Conservation (phyloP, 2,888 invertebrate species). For the Ennomos erosarius region DNA sequence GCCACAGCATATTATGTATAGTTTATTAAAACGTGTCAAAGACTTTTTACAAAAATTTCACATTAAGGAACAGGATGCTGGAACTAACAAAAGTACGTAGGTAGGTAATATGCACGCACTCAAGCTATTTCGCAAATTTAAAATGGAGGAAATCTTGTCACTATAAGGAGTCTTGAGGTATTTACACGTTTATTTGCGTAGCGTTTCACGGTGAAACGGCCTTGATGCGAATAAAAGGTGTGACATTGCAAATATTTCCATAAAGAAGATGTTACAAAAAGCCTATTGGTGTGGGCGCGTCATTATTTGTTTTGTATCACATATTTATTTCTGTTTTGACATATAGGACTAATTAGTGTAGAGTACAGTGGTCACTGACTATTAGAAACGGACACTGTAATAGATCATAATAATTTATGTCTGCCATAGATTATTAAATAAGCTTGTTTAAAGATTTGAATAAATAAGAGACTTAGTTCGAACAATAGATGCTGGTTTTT, state of each 20-base stretch:
- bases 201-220: constrained; percentile 33
- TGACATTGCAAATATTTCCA: constrained; percentile 51
- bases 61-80: too few species aligned
- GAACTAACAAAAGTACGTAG: too few species aligned
- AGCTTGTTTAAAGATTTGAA: neutral
- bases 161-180: constrained; percentile 9
- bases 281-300: constrained; percentile 46
- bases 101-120: too few species aligned
- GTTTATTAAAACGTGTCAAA: too few species aligned
- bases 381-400: constrained; percentile 8
- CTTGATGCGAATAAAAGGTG: constrained; percentile 50
- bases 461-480: too few species aligned
- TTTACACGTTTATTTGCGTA: constrained; percentile 33
- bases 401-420: constrained; percentile 34
- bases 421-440: constrained; percentile 3
- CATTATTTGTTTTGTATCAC: constrained; percentile 39
- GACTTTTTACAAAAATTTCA: too few species aligned
- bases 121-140: neutral
- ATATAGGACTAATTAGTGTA: constrained; percentile 48
- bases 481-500: too few species aligned
- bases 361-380: constrained; percentile 29
- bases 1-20: too few species aligned
- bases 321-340: constrained; percentile 43
- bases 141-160: constrained; percentile 15
- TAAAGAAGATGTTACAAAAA: constrained; percentile 47